Evolutionary conservation across 2,888 invertebrate species (phyloP), one percentile per base, ranked within the genome.

Genomic region (Netelia inedita): DNA sequence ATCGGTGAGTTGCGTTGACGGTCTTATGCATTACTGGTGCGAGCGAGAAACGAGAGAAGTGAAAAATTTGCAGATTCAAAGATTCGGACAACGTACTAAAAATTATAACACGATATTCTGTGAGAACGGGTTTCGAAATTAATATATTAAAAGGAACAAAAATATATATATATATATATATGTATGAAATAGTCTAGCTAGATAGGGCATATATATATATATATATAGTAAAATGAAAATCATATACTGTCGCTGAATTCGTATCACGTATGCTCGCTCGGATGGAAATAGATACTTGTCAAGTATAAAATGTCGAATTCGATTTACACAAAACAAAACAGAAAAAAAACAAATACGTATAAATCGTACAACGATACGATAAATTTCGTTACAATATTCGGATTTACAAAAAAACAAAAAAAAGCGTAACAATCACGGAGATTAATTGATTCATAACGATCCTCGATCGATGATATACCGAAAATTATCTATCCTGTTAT

Each of bases 101-200:
- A 92, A 88, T 88, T 87, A 89, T 90, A 90, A 72, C 90, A 89
- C 88, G 89, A 89, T 91, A 91, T 92, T 91, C 88, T 89, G 88
- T 89, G 87, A 90, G 90, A 91, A 91, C 90, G 89, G 90, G 89
- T 92, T 92, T 91, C 91, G 90, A 91, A 93, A 93, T 93, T 92
- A 92, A 92, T 92, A 92, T 92, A 92, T 93, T 90, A 87, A 91
- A 90, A 88, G 88, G 89, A 84, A 82, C 89, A 86, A 88, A 89
- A 89, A 87, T 85, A 76, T 28, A 78, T 66, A 82, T 59, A 84
- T 75, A 81, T 87, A 91, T 91, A 91, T 90, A 89, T 73, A 83
- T 50, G 57, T 46, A 79, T 71, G 35, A 46, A 55, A 72, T 79
- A 79, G 55, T 61, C 16, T 61, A 75, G 68, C 68, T 57, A 73